Evolutionary conservation across 2,888 invertebrate species (phyloP).

Genomic region (Metellina segmentata): DNA sequence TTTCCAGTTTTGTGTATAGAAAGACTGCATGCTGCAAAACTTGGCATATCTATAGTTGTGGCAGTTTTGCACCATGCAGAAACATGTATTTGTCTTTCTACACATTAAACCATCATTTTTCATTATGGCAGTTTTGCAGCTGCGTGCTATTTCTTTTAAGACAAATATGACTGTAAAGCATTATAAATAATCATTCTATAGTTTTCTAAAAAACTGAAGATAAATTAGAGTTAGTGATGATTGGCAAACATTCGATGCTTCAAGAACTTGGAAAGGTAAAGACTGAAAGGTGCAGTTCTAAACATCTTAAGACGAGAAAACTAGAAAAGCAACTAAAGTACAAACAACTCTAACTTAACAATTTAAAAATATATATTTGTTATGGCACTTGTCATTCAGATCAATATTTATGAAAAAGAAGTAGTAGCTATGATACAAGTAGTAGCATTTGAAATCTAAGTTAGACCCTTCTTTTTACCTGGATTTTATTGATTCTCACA

Average conservation of each 20-base stretch:
- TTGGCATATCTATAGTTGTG: too few relatives aligned
- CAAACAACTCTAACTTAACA: slow-evolving; percentile 44
- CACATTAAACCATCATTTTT: too few relatives aligned
- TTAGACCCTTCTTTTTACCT: not conserved
- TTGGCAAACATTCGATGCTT: not conserved
- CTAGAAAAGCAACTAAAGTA: slow-evolving; percentile 16
- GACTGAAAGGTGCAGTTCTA: not conserved
- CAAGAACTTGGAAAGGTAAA: not conserved
- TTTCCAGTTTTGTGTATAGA: too few relatives aligned
- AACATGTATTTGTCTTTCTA: too few relatives aligned
- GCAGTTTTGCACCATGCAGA: too few relatives aligned
- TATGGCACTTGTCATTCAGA: slow-evolving; percentile 59
- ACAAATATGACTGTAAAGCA: not conserved
- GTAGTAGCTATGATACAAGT: slow-evolving; percentile 1
- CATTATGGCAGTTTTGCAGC: too few relatives aligned
- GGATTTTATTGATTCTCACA: not conserved
- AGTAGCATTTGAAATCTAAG: not conserved
- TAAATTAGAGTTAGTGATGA: not conserved
- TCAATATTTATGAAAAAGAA: slow-evolving; percentile 17
- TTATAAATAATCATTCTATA: not conserved
- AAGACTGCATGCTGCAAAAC: too few relatives aligned
- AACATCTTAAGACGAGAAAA: not conserved
- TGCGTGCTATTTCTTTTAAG: not conserved
- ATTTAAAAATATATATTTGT: slow-evolving; percentile 38
- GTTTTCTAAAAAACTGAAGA: too few relatives aligned